Evolutionary conservation across 1,140 invertebrate genomes (phyloP).

Genomic region (Lepidurus couesii): DNA sequence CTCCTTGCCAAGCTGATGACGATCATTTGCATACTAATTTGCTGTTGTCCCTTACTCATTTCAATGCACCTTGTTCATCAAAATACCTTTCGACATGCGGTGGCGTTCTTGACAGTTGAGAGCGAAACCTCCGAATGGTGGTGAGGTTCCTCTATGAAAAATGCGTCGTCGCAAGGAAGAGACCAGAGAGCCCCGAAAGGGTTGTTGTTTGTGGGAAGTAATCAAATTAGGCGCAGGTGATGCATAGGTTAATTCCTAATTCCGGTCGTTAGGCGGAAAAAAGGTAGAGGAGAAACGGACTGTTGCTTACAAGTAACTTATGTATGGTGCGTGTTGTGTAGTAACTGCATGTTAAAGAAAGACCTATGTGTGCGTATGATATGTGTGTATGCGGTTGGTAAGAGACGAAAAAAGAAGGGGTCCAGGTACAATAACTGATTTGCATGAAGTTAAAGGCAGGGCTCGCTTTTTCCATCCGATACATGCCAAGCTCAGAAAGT

Average conservation of each 20-base stretch:
- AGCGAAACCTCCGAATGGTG: background rate
- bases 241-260: slow-evolving; percentile 9
- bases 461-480: slow-evolving; percentile 10
- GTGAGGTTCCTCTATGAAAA: background rate
- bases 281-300: background rate
- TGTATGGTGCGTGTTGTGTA: background rate
- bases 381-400: background rate
- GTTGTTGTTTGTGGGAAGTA: background rate
- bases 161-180: background rate
- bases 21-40: slow-evolving; percentile 22
- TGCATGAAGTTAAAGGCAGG: slow-evolving; percentile 15
- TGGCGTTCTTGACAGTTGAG: background rate
- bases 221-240: slow-evolving; percentile 8
- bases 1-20: slow-evolving; percentile 13
- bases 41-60: background rate
- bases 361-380: background rate
- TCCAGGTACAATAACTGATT: slow-evolving; percentile 3
- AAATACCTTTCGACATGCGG: background rate
- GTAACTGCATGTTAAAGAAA: background rate
- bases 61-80: background rate
- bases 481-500: background rate
- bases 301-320: background rate
- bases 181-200: background rate
- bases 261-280: background rate
- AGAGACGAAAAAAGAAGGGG: background rate